A percentile compares a stretch with the other conserved stretches of the same genome.
phyloP scores from a whole-genome alignment of 2,113 vertebrate species.

The Syngnathoides biaculeatus region DNA sequence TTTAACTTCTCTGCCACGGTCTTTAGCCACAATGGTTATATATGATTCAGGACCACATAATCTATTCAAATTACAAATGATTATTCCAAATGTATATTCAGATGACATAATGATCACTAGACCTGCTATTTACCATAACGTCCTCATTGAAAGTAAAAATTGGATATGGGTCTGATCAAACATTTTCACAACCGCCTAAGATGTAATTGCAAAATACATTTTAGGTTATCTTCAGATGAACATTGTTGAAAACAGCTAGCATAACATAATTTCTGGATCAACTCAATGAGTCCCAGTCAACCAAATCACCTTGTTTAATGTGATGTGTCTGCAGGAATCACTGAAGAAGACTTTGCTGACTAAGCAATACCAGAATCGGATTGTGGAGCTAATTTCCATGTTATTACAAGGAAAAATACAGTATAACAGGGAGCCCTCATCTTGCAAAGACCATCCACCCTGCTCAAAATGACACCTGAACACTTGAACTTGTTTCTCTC shows the following conservation, averaged over 20 bases:
- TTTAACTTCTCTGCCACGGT: not conserved
- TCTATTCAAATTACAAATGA: not conserved
- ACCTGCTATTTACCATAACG: too few species aligned
- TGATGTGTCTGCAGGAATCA: constrained; percentile 5
- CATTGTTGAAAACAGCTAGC: not conserved
- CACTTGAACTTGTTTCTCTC: not conserved
- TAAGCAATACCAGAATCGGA: not conserved
- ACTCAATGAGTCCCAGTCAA: not conserved
- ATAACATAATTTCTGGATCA: not conserved
- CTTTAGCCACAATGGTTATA: not conserved
- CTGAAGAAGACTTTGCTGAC: constrained; percentile 8
- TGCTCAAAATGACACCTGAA: constrained; percentile 2
- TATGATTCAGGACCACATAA: not conserved
- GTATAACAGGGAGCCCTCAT: not conserved
- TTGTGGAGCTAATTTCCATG: constrained; percentile 2
- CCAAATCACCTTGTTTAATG: not conserved
- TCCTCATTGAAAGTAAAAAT: too few species aligned
- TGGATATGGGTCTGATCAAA: too few species aligned
- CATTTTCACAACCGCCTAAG: too few species aligned
- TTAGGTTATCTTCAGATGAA: not conserved
- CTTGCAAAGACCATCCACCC: not conserved
- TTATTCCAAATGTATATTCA: not conserved
- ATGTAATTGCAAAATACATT: too few species aligned
- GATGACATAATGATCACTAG: too few species aligned
- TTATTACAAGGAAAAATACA: not conserved